These are phyloP conservation scores for Psittacula echo DNA, from an alignment of 2,797 vertebrate species.

Conservation along the genomic window DNA sequence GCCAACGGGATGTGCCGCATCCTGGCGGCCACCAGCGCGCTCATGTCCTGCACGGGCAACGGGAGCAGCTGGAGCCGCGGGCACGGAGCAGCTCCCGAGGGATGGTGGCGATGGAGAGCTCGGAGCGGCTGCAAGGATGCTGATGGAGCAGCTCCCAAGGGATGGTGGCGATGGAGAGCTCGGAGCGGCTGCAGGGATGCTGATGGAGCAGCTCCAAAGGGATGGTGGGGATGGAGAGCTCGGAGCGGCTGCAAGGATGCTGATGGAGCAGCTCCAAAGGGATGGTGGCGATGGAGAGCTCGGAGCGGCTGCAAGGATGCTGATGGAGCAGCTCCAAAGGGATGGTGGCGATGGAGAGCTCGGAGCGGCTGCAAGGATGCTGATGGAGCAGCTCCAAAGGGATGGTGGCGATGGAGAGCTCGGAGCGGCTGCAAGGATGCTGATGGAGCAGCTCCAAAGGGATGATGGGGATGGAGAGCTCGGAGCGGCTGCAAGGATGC, in stretches of 20 bases:
- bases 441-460: background rate
- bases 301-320: background rate
- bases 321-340: background rate
- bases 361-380: background rate
- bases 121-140: background rate
- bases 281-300: too few species aligned
- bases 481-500: background rate
- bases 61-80: too few species aligned
- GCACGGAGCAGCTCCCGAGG: too few species aligned
- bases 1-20: slow-evolving; percentile 96
- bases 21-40: slow-evolving; percentile 91
- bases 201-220: too few species aligned
- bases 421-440: background rate
- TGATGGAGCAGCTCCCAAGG: background rate
- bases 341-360: too few species aligned
- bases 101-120: too few species aligned
- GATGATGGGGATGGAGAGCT: too few species aligned
- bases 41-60: slow-evolving; percentile 88
- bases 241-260: background rate
- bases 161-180: too few species aligned
- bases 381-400: background rate
- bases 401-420: too few species aligned
- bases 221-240: too few species aligned
- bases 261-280: background rate
- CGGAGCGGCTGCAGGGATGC: accelerated